Conservation (phyloP, 1,140 invertebrate genomes). For the Babylonia areolata region DNA sequence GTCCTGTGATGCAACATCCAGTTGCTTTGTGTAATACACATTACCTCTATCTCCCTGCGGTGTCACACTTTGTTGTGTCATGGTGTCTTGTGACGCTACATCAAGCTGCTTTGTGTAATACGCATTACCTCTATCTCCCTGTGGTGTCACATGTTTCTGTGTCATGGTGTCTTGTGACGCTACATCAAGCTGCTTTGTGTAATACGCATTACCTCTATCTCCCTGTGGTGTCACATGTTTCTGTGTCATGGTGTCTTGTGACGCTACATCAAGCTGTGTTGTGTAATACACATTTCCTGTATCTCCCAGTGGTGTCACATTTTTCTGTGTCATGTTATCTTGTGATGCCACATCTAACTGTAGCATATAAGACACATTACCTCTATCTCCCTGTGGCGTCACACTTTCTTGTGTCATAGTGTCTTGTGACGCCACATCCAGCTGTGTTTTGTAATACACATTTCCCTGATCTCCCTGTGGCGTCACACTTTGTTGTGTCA, state of each 20-base stretch:
- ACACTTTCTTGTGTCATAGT: background rate
- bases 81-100: background rate
- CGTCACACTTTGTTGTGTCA: background rate
- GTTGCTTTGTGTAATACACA: slow-evolving; percentile 28
- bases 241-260: slow-evolving; percentile 27
- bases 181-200: slow-evolving; percentile 40
- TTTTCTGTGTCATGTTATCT: slow-evolving; percentile 20
- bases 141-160: background rate
- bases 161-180: slow-evolving; percentile 27
- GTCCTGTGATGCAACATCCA: slow-evolving; percentile 31
- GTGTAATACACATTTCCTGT: slow-evolving; percentile 38
- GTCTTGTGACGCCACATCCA: slow-evolving; percentile 38
- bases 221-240: slow-evolving; percentile 22
- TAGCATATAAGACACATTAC: slow-evolving; percentile 31
- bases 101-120: background rate
- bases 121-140: background rate
- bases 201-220: slow-evolving; percentile 38
- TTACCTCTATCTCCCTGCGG: slow-evolving; percentile 39
- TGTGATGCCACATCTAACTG: slow-evolving; percentile 20
- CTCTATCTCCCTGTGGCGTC: slow-evolving; percentile 17
- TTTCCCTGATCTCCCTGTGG: slow-evolving; percentile 36
- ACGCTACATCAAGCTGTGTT: slow-evolving; percentile 34
- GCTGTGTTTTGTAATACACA: slow-evolving; percentile 30
- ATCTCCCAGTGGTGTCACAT: slow-evolving; percentile 35
- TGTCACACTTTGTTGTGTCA: slow-evolving; percentile 11